A percentile compares a stretch with the other conserved stretches of the same genome.
These are phyloP conservation scores for Anas platyrhynchos DNA, from an alignment of 2,113 vertebrate genomes.

Conservation along the genomic window DNA sequence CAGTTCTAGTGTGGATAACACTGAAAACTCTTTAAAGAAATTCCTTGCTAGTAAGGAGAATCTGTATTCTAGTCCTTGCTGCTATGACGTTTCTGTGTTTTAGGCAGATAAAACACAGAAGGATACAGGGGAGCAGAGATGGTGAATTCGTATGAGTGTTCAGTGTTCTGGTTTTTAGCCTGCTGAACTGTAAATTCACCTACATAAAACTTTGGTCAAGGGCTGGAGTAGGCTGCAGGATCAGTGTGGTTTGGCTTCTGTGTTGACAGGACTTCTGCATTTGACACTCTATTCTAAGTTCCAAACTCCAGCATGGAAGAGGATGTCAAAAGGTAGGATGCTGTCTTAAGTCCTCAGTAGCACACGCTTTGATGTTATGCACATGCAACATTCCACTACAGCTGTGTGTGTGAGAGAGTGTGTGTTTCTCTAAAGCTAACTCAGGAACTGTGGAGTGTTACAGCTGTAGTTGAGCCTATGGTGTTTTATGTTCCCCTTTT, in stretches of 20 bases:
- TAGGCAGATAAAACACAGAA: not conserved
- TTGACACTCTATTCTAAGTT: not conserved
- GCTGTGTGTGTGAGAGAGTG: not conserved
- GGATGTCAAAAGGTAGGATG: not conserved
- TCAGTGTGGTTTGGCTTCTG: not conserved
- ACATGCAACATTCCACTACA: rapidly evolving
- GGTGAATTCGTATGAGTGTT: not conserved
- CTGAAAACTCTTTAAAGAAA: not conserved
- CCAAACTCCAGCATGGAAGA: not conserved
- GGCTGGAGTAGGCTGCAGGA: not conserved
- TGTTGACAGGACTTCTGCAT: not conserved
- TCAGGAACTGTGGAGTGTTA: not conserved
- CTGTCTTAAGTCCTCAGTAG: not conserved
- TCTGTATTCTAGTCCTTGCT: not conserved
- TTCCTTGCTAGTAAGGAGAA: not conserved
- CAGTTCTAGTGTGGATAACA: not conserved
- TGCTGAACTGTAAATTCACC: not conserved
- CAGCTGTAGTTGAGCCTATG: not conserved
- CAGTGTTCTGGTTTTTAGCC: not conserved
- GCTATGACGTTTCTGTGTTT: not conserved
- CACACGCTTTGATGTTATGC: not conserved
- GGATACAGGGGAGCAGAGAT: not conserved
- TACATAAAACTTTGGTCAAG: not conserved
- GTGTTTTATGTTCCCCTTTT: not conserved
- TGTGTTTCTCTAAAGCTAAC: not conserved